Base-by-base conservation (phyloP, 1,140 invertebrate species). In the Ostrea edulis region DNA sequence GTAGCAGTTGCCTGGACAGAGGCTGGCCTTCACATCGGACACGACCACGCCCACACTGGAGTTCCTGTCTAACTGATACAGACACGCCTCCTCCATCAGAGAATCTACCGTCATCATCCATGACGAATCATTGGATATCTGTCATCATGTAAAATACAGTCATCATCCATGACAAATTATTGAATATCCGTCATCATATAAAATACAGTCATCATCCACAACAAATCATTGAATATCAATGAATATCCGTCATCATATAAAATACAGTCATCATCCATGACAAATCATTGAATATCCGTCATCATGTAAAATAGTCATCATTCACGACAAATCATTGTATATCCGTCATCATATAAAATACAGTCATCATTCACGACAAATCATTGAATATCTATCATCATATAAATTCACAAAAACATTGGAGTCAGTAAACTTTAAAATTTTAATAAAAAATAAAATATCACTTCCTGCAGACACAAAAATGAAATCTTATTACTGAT, bases 1-100 rank as follows among this genome's bases (percentile, higher is more conserved):
- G 29, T 85, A 86, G 84, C 91, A 92, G 35, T 83, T 84, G 58
- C 90, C 68, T 20, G 90, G 90, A 86, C 92, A 91, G 20, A 92
- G 58, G 12, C 20, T 9, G 8, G 84, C 83, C 14, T 86, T 35
- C 20, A 85, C 87, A 14, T 84, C 54, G 12, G 62, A 14, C 54
- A 71, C 44, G 54, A 68, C 51, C 53, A 86, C 71, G 2, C 55
- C 84, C n/a, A 87, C 44, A 83, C 68, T 77, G 22, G 22, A 77
- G 68, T 91, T 89, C 55, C 71, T 86, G 8, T 87, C 62, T 9
- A 91, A 14, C 82, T 90, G 82, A 71, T 88, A 88, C 14, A 52
- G 51, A 83, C 91, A 91, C 14, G 77, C 35, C 52, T 89, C 84
- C 17, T 90, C 86, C 86, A 91, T 51, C 11, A 86, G 82, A 8